These are phyloP conservation scores for Alloplasta piceator DNA, from an alignment of 2,888 invertebrate species.

Conservation along the genomic window DNA sequence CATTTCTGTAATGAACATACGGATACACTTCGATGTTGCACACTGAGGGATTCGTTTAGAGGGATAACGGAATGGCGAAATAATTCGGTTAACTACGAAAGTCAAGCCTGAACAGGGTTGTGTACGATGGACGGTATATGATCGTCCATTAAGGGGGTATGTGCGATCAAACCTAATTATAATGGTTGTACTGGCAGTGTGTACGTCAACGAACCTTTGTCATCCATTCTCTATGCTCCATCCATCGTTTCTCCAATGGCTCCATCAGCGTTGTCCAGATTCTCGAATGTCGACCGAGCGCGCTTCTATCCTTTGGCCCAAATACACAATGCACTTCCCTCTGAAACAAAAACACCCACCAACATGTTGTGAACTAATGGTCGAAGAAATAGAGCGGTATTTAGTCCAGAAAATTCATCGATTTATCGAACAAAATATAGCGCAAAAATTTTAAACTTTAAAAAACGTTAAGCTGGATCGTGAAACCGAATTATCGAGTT, in stretches of 20 bases:
- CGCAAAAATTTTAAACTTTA: too few relatives aligned
- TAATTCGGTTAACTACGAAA: constrained; percentile 77
- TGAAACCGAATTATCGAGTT: too few relatives aligned
- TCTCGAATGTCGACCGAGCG: constrained; percentile 23
- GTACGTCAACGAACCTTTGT: constrained; percentile 48
- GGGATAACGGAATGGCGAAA: constrained; percentile 61
- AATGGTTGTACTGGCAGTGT: constrained; percentile 66
- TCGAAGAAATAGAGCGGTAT: too few relatives aligned
- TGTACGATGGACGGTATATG: constrained; percentile 70
- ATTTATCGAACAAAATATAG: too few relatives aligned
- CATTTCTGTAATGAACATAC: constrained; percentile 1
- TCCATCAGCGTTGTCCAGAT: background rate
- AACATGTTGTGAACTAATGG: too few relatives aligned
- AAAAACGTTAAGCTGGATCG: too few relatives aligned
- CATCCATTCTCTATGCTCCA: constrained; percentile 34
- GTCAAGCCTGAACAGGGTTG: constrained; percentile 66
- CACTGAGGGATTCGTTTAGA: constrained; percentile 30
- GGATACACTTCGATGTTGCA: constrained; percentile 38
- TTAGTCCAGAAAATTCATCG: too few relatives aligned
- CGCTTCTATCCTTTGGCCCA: constrained; percentile 21
- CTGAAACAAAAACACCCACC: too few relatives aligned
- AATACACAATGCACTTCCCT: background rate
- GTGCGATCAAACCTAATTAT: constrained; percentile 78
- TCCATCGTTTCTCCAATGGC: constrained; percentile 32
- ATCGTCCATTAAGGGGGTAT: constrained; percentile 77